These are phyloP conservation scores for Tragelaphus oryx DNA, from an alignment of 2,797 vertebrate species.

Conservation along the genomic window DNA sequence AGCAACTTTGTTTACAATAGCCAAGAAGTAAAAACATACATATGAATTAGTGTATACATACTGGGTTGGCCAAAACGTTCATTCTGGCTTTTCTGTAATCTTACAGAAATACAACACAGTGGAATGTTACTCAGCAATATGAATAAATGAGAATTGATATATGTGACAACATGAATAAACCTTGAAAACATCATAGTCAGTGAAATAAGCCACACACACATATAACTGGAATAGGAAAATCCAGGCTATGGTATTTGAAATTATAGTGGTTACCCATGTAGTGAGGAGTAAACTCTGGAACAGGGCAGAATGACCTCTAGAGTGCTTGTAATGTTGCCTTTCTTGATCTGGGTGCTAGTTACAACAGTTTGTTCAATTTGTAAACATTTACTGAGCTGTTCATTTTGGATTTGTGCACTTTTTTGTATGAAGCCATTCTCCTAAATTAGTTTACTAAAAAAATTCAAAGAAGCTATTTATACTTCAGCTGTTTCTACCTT, in stretches of 20 bases:
- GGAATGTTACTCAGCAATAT: not conserved
- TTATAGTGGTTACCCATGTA: not conserved
- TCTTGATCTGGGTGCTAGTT: not conserved
- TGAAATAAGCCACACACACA: not conserved
- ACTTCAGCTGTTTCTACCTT: constrained; percentile 32
- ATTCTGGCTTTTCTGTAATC: not conserved
- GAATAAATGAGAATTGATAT: not conserved
- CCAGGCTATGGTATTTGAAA: not conserved
- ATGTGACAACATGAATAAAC: not conserved
- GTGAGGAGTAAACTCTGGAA: not conserved
- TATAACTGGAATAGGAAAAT: not conserved
- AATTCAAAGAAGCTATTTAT: constrained; percentile 31
- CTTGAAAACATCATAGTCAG: not conserved
- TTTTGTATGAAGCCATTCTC: not conserved
- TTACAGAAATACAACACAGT: not conserved
- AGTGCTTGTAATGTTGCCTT: not conserved
- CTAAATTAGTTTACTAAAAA: not conserved
- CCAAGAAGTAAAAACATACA: not conserved
- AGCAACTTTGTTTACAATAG: not conserved
- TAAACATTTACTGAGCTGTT: not conserved
- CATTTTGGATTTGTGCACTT: not conserved
- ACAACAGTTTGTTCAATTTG: not conserved
- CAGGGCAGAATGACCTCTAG: not conserved
- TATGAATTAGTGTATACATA: not conserved
- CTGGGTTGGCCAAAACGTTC: not conserved